Evolutionary conservation across 2,797 vertebrate genomes (phyloP), one percentile per base, ranked within the genome.

Genomic region (Channallabes apus): DNA sequence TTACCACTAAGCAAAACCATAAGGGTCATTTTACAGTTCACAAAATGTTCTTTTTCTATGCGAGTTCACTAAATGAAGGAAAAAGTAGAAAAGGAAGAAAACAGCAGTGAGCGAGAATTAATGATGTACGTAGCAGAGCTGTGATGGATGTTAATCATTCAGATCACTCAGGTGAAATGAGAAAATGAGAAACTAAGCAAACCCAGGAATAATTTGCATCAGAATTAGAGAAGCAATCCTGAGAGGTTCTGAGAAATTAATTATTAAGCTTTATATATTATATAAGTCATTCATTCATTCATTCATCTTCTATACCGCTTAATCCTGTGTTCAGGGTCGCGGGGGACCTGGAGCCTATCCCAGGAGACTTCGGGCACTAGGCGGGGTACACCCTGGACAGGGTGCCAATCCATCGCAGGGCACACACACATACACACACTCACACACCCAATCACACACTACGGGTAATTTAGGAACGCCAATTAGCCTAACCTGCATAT

Each of bases 111-210:
- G 69, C 35, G 76, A 62, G 62, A 83, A 68, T 54, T 67, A 83
- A 79, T 58, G 67, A 79, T 41, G 24, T 76, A 35, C 41, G 71
- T 38, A 38, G 56, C 64, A 62, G 35, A 62, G n/a, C n/a, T 41
- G 65, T 77, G 14, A 83, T 69, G 85, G 24, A 83, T n/a, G 83
- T 82, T 67, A 82, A 67, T 51, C 46, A 61, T 84, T 77, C 8
- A 38, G 51, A 32, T 35, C 62, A 68, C 68, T 77, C 62, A 38
- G 61, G 14, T 56, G 46, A 84, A 84, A 77, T 77, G 17, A 62
- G 35, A 32, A 69, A 51, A 46, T 32, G 11, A 51, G 46, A 51
- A 51, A 64, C 59, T 27, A 65, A 29, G 56, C n/a, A 29, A 35
- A 59, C 29, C 20, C 20, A 77, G n/a, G 51, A n/a, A 76, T 29